phyloP scores from a whole-genome alignment of 2,797 vertebrate species.

The Pangasius krempfi region DNA sequence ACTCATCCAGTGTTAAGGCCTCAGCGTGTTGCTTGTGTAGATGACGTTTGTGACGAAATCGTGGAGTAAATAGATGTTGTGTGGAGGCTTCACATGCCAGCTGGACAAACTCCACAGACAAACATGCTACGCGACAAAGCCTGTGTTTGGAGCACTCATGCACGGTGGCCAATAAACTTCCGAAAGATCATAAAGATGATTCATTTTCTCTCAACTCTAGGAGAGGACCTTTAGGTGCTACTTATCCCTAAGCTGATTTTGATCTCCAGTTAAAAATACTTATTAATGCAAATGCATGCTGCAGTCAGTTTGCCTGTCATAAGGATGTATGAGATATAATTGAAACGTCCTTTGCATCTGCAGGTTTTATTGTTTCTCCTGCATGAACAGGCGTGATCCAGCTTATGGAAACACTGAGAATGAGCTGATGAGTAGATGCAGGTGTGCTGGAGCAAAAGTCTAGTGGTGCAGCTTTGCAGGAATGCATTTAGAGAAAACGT shows the following conservation, averaged over 20 bases:
- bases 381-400: background rate
- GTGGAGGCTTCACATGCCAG: background rate
- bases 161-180: background rate
- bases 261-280: background rate
- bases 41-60: background rate
- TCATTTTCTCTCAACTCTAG: background rate
- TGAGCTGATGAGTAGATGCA: background rate
- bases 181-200: background rate
- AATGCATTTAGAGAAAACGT: background rate
- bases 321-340: background rate
- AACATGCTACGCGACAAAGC: background rate
- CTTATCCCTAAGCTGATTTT: background rate
- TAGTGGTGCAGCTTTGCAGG: background rate
- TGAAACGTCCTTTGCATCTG: background rate
- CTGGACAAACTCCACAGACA: background rate
- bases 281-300: background rate
- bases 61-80: background rate
- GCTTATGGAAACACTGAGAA: background rate
- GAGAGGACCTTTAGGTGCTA: background rate
- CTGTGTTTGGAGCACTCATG: background rate
- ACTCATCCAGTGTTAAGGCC: background rate
- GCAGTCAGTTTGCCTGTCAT: background rate
- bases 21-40: background rate
- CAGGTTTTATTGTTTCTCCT: background rate
- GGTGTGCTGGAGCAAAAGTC: background rate